Evolutionary conservation across 2,113 vertebrate species (phyloP), one percentile per base, ranked within the genome.

Genomic region (Cinclus mexicanus): DNA sequence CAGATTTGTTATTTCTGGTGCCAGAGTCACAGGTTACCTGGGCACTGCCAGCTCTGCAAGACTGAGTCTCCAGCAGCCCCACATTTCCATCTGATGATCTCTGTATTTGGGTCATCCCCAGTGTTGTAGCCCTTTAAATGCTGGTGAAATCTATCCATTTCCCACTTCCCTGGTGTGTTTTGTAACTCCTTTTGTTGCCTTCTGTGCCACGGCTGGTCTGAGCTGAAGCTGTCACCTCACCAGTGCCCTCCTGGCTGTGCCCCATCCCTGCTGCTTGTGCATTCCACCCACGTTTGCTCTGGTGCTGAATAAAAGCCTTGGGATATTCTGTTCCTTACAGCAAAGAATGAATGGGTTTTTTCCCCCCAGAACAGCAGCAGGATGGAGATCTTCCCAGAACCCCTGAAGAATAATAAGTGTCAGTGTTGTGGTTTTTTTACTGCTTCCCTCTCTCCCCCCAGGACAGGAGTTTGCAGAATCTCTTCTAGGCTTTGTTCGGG

Each of bases 211-310:
- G 35, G 68, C 53, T 69, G 74, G 1, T 47, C 55, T 42, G 87
- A 84, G 77, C 33, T 39, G 77, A 14, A 24, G 79, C 88, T 71
- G 42, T 15, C 65, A 33, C 85, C 60, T 90, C 4, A 6, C 0
- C 70, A 47, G 70, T 12, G 82, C 53, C 85, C 76, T 80, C 63
- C 46, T 28, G 50, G 56, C 75, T 41, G 24, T 33, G 39, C 37
- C 88, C 78, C 19, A 3, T 83, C 74, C 37, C 25, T 41, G 44
- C 76, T 33, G 20, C 0, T 93, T 89, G 42, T 31, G 42, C 70
- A 88, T 95, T 95, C 87, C 92, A 46, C 28, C 82, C 95, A 90
- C 46, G 35, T 76, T 42, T 60, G 78, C 42, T 74, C 83, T 95
- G 78, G 19, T 55, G 90, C 87, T 37, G 65, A 59, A 85, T 64